Base-by-base conservation (phyloP, 2,888 invertebrate genomes). In the Cataglyphis rosenhaueri region DNA sequence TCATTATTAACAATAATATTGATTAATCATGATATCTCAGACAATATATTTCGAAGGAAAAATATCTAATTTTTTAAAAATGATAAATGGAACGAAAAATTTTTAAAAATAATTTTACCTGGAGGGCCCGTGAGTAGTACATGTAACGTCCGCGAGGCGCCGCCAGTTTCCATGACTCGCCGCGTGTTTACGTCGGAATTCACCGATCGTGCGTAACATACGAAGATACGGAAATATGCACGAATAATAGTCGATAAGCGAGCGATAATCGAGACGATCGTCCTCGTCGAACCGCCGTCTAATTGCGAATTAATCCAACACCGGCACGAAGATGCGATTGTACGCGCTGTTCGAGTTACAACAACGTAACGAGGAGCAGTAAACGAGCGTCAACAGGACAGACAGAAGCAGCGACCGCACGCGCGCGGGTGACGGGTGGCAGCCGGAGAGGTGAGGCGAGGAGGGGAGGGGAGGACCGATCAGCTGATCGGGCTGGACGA, bases 91-190 rank as follows among this genome's bases (percentile, higher is more conserved):
- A 35, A 6, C 0, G 35, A 35, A 35, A 35, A 35, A 35, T 35
- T 35, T 35, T 35, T 35, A 6, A 35, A 35, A 6, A 35, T 35
- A 35, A 29, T 29, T 6, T 35, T 35, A 92, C 92, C 92, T 79
- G 93, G 92, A 64, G 89, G 88, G 48, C 92, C 92, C 21, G 92
- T 89, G 41, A 92, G 86, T 76, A 93, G 90, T 90, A 93, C 85
- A 35, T 89, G 89, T 44, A 85, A 85, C 55, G 84, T 82, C 82
- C 89, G 89, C 82, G 74, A 82, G 57, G 87, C 81, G 88, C 85
- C 89, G 87, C 87, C 83, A 84, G 81, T 59, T 62, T 92, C 90
- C 91, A 91, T 89, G 41, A 21, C 21, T 64, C 44, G 21, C 21
- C 9, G 44, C 48, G 76, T 83, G 71, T 86, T 84, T 76, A 82